Evolutionary conservation across 2,113 vertebrate species (phyloP).

Genomic region (Nettapus auritus): DNA sequence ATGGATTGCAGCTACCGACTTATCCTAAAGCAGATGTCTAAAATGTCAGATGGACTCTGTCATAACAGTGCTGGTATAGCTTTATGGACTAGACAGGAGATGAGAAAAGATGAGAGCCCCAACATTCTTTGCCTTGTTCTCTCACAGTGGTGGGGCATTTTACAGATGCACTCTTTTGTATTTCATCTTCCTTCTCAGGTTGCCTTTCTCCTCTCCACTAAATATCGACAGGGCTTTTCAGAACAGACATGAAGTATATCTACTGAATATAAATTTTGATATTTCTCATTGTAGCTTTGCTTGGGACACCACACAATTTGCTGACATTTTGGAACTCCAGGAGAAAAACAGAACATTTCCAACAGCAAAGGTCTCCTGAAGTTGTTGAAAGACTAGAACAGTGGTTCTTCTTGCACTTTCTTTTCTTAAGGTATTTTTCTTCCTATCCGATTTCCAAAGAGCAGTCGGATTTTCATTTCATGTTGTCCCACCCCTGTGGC

Average conservation of each 20-base stretch:
- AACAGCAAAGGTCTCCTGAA: not conserved
- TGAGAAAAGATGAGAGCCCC: not conserved
- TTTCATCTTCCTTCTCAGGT: not conserved
- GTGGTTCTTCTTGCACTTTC: not conserved
- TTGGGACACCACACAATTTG: not conserved
- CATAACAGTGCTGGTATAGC: not conserved
- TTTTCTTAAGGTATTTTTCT: slow-evolving; percentile 23
- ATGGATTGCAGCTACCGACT: not conserved
- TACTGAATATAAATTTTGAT: not conserved
- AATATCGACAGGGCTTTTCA: not conserved
- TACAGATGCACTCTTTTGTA: not conserved
- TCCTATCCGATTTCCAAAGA: not conserved
- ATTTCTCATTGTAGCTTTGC: not conserved
- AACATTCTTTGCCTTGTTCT: not conserved
- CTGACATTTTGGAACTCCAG: not conserved
- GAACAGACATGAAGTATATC: not conserved
- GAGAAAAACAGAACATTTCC: slow-evolving; percentile 4
- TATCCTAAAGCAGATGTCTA: not conserved
- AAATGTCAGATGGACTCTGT: not conserved
- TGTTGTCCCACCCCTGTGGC: not conserved
- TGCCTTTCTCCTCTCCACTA: not conserved
- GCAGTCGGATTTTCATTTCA: slow-evolving; percentile 5
- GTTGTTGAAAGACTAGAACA: slow-evolving; percentile 6
- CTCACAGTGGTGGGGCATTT: not conserved
- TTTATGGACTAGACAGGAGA: not conserved